Evolutionary conservation across 2,797 vertebrate species (phyloP).

Genomic region (Sparidentex hasta): DNA sequence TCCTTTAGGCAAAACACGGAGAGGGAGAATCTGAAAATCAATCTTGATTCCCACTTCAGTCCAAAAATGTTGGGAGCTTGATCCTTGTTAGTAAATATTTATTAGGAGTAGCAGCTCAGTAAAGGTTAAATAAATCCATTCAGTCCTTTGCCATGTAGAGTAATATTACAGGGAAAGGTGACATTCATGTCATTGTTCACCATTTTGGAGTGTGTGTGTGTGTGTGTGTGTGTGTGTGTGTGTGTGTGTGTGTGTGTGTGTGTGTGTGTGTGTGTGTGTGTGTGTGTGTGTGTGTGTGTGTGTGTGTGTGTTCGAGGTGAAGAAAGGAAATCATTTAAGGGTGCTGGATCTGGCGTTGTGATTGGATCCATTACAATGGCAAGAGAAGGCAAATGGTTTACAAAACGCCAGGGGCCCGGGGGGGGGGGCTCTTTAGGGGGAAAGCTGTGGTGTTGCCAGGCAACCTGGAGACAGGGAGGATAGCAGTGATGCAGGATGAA

Average conservation of each 20-base stretch:
- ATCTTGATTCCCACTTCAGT: neutral
- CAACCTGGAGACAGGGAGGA: conserved; percentile 81
- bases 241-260: too few relatives aligned
- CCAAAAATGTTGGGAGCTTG: neutral
- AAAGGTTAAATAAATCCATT: neutral
- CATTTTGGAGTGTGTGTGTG: neutral
- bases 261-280: too few relatives aligned
- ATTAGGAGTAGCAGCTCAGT: neutral
- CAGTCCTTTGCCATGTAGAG: neutral
- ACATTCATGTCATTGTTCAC: neutral
- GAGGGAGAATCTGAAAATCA: conserved; percentile 12
- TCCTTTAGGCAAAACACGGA: conserved; percentile 8
- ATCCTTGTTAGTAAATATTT: conserved; percentile 3
- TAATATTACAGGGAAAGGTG: conserved; percentile 13
- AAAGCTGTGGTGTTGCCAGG: conserved; percentile 85
- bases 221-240: too few relatives aligned
- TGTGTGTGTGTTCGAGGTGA: neutral
- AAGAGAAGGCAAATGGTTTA: conserved; percentile 78
- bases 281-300: too few relatives aligned
- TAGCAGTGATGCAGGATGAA: conserved; percentile 83
- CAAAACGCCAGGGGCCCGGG: conserved; percentile 66
- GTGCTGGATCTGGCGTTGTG: conserved; percentile 58
- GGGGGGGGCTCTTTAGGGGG: conserved; percentile 67
- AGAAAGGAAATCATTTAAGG: conserved; percentile 49
- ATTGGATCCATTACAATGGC: conserved; percentile 81